Conservation (phyloP, 2,113 vertebrate genomes). For the Gambusia holbrooki region DNA sequence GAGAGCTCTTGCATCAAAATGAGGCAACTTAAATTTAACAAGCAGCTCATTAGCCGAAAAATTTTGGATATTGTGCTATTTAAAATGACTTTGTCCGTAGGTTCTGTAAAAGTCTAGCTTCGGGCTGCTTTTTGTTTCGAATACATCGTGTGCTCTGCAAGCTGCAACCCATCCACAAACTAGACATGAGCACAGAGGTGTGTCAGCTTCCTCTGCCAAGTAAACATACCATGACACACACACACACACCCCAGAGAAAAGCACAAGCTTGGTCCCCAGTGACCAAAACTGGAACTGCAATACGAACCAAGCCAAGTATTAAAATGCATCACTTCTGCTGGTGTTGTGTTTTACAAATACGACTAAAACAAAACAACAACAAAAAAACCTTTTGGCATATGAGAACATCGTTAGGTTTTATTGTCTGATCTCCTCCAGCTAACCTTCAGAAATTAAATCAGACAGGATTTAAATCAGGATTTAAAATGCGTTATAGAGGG, state of each 20-base stretch:
- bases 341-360: neutral
- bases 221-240: slow-evolving; percentile 55
- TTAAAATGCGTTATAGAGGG: neutral
- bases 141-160: slow-evolving; percentile 24
- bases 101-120: neutral
- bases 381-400: neutral
- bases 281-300: slow-evolving; percentile 52
- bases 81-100: neutral
- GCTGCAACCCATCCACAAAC: slow-evolving; percentile 57
- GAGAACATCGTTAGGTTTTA: neutral
- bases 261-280: slow-evolving; percentile 43
- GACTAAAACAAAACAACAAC: neutral
- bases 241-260: slow-evolving; percentile 10
- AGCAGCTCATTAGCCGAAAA: slow-evolving; percentile 2
- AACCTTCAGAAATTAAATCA: neutral
- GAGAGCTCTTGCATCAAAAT: slow-evolving; percentile 1
- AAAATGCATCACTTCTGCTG: neutral
- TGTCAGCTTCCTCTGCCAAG: slow-evolving; percentile 60
- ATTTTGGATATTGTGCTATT: neutral
- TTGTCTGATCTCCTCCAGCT: neutral
- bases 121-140: slow-evolving; percentile 24
- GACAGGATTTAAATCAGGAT: neutral
- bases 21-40: slow-evolving; percentile 15
- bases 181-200: slow-evolving; percentile 67
- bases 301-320: slow-evolving; percentile 1